These are phyloP conservation scores for Catharus bicknelli DNA, from an alignment of 2,113 vertebrate genomes.

Conservation along the genomic window DNA sequence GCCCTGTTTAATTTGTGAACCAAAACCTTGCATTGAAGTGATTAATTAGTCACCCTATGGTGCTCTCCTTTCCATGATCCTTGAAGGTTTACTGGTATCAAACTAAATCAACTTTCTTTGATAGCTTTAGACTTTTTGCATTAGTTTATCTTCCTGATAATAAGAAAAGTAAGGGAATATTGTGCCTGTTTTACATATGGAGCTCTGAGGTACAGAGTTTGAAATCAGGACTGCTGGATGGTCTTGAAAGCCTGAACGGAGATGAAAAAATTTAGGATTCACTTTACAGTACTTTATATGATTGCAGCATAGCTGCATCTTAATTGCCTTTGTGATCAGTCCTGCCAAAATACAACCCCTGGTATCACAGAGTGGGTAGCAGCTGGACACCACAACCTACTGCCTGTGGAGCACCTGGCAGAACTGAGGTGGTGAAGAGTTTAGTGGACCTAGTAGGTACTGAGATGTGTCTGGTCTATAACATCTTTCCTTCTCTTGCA, in stretches of 20 bases:
- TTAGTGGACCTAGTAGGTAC: not conserved
- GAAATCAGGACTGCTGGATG: not conserved
- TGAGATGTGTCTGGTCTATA: not conserved
- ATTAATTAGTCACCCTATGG: fast-evolving
- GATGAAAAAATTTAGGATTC: not conserved
- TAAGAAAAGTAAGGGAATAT: not conserved
- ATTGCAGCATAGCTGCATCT: not conserved
- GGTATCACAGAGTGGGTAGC: not conserved
- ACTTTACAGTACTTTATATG: not conserved
- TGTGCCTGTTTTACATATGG: not conserved
- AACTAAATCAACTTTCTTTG: not conserved
- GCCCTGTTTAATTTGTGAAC: not conserved
- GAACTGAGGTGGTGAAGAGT: not conserved
- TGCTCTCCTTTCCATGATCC: not conserved
- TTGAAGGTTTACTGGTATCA: not conserved
- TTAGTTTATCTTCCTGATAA: not conserved
- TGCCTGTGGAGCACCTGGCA: not conserved
- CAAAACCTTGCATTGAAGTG: not conserved
- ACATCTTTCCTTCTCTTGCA: not conserved
- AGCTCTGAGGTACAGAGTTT: not conserved
- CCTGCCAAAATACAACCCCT: not conserved
- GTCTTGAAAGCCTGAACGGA: not conserved
- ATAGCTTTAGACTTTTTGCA: not conserved
- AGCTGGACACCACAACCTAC: not conserved
- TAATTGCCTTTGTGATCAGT: not conserved